Evolutionary conservation across 1,140 invertebrate species (phyloP).

Genomic region (Euura saliciscinereae): DNA sequence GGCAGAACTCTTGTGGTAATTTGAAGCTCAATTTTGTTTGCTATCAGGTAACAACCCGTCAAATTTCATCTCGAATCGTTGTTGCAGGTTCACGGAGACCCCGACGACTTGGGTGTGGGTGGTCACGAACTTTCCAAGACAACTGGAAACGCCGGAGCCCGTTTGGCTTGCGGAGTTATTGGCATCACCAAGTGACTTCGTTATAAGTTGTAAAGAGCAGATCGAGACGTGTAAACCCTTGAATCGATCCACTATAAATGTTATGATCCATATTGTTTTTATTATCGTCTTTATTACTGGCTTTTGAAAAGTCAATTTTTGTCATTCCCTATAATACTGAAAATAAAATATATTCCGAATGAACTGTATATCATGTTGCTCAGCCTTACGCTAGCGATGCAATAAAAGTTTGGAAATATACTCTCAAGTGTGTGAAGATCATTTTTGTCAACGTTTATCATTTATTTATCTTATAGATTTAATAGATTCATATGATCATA

Average conservation of each 20-base stretch:
- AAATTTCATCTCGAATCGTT: neutral
- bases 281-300: slow-evolving; percentile 15
- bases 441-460: neutral
- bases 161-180: slow-evolving; percentile 97
- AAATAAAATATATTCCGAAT: neutral
- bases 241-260: neutral
- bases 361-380: neutral
- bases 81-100: slow-evolving; percentile 82
- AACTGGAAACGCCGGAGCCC: slow-evolving; percentile 96
- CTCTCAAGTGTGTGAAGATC: neutral
- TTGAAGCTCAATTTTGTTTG: slow-evolving; percentile 9
- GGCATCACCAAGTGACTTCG: slow-evolving; percentile 71
- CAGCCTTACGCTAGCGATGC: neutral
- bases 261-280: slow-evolving; percentile 21
- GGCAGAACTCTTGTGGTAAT: slow-evolving; percentile 87
- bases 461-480: neutral
- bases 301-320: neutral
- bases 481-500: neutral
- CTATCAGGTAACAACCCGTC: too few relatives aligned
- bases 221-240: too few relatives aligned
- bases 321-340: slow-evolving; percentile 17
- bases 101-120: slow-evolving; percentile 93
- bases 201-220: neutral
- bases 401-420: slow-evolving; percentile 4
- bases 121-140: slow-evolving; percentile 93